These are phyloP conservation scores for Ginglymostoma cirratum DNA, from an alignment of 2,113 vertebrate species.

Conservation along the genomic window DNA sequence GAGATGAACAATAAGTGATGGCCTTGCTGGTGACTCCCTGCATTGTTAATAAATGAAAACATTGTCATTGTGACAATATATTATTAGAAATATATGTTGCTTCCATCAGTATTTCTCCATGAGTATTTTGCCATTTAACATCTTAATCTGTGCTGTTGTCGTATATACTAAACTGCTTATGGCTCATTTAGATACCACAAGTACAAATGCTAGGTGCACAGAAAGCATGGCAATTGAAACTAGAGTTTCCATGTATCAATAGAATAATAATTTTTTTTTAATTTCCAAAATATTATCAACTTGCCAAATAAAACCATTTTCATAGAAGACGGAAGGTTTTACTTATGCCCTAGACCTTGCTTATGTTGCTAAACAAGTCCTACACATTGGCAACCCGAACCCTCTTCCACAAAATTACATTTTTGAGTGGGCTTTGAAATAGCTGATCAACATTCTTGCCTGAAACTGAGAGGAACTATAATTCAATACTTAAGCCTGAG, in stretches of 20 bases:
- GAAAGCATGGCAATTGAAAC: not conserved
- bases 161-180: not conserved
- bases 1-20: not conserved
- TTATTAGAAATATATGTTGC: not conserved
- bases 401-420: not conserved
- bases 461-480: not conserved
- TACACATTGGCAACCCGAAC: not conserved
- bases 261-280: not conserved
- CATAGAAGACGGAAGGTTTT: not conserved
- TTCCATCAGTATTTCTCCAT: not conserved
- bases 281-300: not conserved
- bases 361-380: not conserved
- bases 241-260: not conserved
- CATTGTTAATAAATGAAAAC: not conserved
- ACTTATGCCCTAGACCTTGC: not conserved
- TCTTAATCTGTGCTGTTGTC: not conserved
- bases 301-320: not conserved
- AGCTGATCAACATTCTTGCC: not conserved
- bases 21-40: not conserved
- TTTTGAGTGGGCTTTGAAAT: conserved; percentile 1
- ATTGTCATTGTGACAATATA: not conserved
- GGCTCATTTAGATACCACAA: not conserved
- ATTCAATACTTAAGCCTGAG: not conserved
- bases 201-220: not conserved
- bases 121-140: not conserved